Evolutionary conservation across 2,113 vertebrate species (phyloP).

Genomic region (Oreocharis arfaki): DNA sequence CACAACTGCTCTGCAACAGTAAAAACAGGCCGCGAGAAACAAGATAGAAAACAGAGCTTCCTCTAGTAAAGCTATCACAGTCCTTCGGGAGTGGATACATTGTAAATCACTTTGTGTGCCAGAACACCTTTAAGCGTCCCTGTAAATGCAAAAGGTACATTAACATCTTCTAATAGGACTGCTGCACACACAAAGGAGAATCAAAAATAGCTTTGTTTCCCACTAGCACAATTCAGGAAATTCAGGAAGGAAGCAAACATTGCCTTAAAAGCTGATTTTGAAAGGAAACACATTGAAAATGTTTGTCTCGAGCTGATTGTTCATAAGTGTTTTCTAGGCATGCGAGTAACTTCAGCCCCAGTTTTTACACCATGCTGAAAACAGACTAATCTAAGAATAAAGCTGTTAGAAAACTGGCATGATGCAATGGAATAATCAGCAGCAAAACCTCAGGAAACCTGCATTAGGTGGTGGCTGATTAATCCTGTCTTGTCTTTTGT

Average conservation of each 20-base stretch:
- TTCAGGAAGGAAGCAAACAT: slow-evolving; percentile 22
- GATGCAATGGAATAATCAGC: not conserved
- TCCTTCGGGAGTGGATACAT: not conserved
- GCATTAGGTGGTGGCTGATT: not conserved
- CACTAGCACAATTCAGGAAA: slow-evolving; percentile 1
- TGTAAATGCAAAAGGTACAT: slow-evolving; percentile 33
- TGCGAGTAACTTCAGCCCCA: not conserved
- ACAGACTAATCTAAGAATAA: not conserved
- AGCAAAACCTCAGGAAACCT: not conserved
- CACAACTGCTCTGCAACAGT: not conserved
- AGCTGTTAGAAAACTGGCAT: not conserved
- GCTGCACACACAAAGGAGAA: not conserved
- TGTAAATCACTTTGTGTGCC: not conserved
- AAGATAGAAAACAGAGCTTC: not conserved
- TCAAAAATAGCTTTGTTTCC: slow-evolving; percentile 36
- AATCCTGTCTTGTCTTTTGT: not conserved
- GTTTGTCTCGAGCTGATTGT: not conserved
- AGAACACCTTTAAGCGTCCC: slow-evolving; percentile 7
- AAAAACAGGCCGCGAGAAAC: not conserved
- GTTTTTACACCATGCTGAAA: not conserved
- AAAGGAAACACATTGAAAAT: slow-evolving; percentile 52
- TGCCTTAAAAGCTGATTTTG: not conserved
- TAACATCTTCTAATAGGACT: not conserved
- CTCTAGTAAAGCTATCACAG: not conserved
- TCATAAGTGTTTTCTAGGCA: slow-evolving; percentile 6